Evolutionary conservation across 2,113 vertebrate species (phyloP).

Genomic region (Myrmecophaga tridactyla): DNA sequence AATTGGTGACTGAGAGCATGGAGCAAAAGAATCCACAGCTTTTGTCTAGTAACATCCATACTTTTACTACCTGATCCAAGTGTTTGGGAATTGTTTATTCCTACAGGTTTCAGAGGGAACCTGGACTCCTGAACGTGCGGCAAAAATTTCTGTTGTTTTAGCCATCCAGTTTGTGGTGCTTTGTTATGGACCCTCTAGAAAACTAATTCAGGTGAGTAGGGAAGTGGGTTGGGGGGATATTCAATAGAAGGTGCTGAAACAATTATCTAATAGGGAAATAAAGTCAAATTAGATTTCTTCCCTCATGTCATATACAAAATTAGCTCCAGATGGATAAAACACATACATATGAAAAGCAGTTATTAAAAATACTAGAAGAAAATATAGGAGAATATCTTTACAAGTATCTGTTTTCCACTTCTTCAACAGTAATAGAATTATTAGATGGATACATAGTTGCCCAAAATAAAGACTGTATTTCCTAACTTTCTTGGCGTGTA

Average conservation of each 20-base stretch:
- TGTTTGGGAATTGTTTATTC: too few species aligned
- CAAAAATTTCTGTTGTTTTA: too few species aligned
- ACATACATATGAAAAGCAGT: neutral
- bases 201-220: too few species aligned
- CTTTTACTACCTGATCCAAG: too few species aligned
- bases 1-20: too few species aligned
- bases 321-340: neutral
- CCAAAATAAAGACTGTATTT: neutral
- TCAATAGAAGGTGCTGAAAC: neutral
- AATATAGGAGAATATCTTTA: neutral
- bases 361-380: constrained; percentile 34
- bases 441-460: neutral
- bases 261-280: neutral
- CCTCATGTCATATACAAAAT: neutral
- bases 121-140: too few species aligned
- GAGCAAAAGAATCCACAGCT: too few species aligned
- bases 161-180: too few species aligned
- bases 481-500: neutral
- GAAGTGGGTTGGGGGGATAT: neutral
- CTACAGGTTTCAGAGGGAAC: too few species aligned
- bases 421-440: neutral
- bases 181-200: too few species aligned
- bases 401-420: neutral
- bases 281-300: neutral
- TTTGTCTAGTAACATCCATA: too few species aligned